Evolutionary conservation across 2,113 vertebrate genomes (phyloP).

Genomic region (Microcebus jonahi): DNA sequence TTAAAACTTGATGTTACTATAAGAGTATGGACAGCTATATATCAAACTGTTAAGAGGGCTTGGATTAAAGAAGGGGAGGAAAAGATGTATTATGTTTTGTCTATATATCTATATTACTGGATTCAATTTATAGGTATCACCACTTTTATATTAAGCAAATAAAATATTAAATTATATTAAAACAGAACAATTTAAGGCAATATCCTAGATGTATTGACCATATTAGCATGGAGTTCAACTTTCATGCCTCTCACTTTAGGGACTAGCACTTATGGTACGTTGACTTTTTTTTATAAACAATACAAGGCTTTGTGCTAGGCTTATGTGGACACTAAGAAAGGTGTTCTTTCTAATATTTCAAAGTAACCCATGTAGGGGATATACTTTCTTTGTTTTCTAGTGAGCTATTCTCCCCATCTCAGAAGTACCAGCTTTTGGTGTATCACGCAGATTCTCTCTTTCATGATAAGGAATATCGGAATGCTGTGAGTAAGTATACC

Average conservation of each 20-base stretch:
- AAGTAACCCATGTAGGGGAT: constrained; percentile 4
- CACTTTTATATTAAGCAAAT: constrained; percentile 39
- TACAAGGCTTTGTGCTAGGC: background rate
- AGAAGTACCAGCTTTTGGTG: constrained; percentile 98
- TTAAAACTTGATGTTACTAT: background rate
- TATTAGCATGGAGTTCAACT: background rate
- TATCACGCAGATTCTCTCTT: constrained; percentile 98
- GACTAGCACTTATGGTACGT: background rate
- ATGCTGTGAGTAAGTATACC: constrained; percentile 97
- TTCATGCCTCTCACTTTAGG: background rate
- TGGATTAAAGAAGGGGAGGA: background rate
- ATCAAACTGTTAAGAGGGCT: background rate
- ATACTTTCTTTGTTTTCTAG: constrained; percentile 82
- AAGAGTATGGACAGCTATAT: background rate
- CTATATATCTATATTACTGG: background rate
- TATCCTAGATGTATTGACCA: background rate
- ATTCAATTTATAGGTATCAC: constrained; percentile 1
- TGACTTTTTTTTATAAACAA: constrained; percentile 3
- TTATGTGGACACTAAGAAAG: background rate
- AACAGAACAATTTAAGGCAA: background rate
- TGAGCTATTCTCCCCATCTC: constrained; percentile 95
- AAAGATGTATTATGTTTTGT: background rate
- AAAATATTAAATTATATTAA: background rate
- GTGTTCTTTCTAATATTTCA: background rate
- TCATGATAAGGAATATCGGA: constrained; percentile 98